Percentiles rank a stretch among this genome's conserved stretches.
phyloP scores from a whole-genome alignment of 2,113 vertebrate genomes.

The Cynopterus brachyotis region DNA sequence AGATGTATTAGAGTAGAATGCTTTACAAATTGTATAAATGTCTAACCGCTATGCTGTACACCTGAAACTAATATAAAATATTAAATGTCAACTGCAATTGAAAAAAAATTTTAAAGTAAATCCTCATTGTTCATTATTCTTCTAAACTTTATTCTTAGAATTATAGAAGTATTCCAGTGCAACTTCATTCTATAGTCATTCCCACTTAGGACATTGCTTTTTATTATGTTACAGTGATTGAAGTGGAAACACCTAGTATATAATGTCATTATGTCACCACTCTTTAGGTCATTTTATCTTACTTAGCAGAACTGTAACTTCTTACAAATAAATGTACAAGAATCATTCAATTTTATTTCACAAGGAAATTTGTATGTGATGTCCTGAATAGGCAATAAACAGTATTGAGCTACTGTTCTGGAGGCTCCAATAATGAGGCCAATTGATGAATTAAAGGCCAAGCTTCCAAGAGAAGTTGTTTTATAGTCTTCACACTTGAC shows the following conservation, averaged over 20 bases:
- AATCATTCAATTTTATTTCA: background rate
- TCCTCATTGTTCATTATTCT: background rate
- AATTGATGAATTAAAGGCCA: background rate
- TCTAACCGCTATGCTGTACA: too few species aligned
- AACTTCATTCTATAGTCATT: slow-evolving; percentile 37
- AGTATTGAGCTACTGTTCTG: background rate
- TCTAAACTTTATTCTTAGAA: background rate
- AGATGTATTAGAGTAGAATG: too few species aligned
- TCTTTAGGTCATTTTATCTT: slow-evolving; percentile 73
- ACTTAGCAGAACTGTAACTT: slow-evolving; percentile 62
- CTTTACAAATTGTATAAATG: too few species aligned
- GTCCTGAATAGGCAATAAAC: background rate
- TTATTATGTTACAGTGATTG: slow-evolving; percentile 70
- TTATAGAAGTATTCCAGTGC: slow-evolving; percentile 59
- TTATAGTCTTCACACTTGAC: background rate
- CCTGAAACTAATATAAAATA: too few species aligned
- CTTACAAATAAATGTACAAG: slow-evolving; percentile 37
- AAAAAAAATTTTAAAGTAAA: too few species aligned
- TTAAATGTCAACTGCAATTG: too few species aligned
- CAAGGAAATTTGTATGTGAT: background rate
- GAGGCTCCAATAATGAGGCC: background rate
- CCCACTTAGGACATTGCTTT: slow-evolving; percentile 51
- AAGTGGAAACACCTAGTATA: slow-evolving; percentile 44
- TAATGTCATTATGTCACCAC: slow-evolving; percentile 58
- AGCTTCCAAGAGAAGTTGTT: background rate